Evolutionary conservation across 1,140 invertebrate species (phyloP).

Genomic region (Brachystomella parvula): DNA sequence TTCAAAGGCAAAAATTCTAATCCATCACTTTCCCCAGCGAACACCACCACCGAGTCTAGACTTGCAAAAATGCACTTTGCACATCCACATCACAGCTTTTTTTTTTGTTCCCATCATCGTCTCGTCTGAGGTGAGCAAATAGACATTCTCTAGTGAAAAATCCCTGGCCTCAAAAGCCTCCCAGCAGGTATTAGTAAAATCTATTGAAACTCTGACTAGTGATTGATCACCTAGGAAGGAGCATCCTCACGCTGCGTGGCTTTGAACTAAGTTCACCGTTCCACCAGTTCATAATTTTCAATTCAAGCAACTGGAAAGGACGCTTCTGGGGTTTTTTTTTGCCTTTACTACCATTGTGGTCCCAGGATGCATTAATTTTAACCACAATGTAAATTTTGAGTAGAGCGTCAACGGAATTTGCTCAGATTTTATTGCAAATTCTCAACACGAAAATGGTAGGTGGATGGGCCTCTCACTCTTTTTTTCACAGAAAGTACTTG

Average conservation of each 20-base stretch:
- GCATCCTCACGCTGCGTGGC: neutral
- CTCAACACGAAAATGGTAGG: too few species aligned
- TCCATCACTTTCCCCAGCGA: neutral
- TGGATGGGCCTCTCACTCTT: too few species aligned
- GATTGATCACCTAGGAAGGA: neutral
- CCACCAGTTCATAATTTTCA: too few species aligned
- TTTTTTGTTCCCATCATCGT: neutral
- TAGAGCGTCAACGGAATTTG: too few species aligned
- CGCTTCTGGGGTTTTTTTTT: too few species aligned
- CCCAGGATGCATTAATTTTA: too few species aligned
- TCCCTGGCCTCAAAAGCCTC: neutral
- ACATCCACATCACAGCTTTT: neutral
- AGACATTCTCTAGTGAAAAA: neutral
- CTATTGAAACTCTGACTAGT: too few species aligned
- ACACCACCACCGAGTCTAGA: neutral
- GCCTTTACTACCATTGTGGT: too few species aligned
- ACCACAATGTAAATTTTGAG: too few species aligned
- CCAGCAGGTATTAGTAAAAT: neutral
- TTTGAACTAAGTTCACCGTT: neutral
- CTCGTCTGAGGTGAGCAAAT: neutral
- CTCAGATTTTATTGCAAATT: too few species aligned
- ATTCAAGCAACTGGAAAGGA: too few species aligned
- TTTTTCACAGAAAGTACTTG: too few species aligned
- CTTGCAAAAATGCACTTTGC: neutral
- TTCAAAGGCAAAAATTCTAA: neutral